Evolutionary conservation across 2,888 invertebrate genomes (phyloP), one percentile per base, ranked within the genome.

Genomic region (Pyrgus malvae): DNA sequence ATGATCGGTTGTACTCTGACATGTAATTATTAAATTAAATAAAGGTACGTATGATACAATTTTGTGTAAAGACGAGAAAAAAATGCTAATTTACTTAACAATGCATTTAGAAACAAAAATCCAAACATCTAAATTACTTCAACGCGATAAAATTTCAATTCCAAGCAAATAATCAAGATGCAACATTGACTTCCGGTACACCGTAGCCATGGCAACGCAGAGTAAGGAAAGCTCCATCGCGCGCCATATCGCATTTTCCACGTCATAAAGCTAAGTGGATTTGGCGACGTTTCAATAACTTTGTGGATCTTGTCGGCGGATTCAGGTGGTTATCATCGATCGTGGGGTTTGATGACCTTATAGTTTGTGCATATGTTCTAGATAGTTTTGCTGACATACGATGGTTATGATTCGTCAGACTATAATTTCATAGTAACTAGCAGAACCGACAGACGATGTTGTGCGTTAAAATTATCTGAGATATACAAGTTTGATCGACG

Each of bases 201-300:
- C 45, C 48, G 67, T 66, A 61, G 56, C 69, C 60, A 55, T 64
- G 49, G 64, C 51, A 65, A 70, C 67, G 46, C 41, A 35, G 50
- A 53, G 65, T 63, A 68, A 64, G 67, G 61, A 66, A 65, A 59
- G 63, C 63, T 60, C 57, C 63, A 59, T 61, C 58, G 58, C 63
- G 65, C 65, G 67, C 68, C 76, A 71, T 76, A 79, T 80, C 78
- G 71, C 74, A 80, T 87, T 87, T 85, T 84, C 86, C 84, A 72
- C 75, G 68, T 77, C 86, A 84, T 84, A 80, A 81, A 82, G 77
- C 83, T 86, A 82, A 86, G 85, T 84, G 86, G 83, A 86, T 86
- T 82, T 81, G 72, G 76, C 77, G 75, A 82, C 74, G 81, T 80
- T 83, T 86, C 85, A 84, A 85, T 85, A 84, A 80, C 73, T 80